Evolutionary conservation across 2,113 vertebrate genomes (phyloP).

Genomic region (Scortum barcoo): DNA sequence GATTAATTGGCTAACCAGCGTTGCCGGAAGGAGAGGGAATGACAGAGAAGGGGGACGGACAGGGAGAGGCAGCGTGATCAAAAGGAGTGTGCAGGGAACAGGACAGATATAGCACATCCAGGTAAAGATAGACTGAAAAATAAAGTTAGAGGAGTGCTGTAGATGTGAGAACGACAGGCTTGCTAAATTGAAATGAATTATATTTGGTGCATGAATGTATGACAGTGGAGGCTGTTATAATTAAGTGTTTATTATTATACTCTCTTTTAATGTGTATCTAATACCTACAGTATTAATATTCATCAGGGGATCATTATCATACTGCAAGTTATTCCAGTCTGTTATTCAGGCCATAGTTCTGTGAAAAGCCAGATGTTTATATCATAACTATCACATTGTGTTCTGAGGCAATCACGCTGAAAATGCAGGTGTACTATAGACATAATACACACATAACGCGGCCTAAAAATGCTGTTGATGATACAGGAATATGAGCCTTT

Average conservation of each 20-base stretch:
- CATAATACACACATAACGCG: neutral
- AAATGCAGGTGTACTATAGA: neutral
- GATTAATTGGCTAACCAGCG: conserved; percentile 61
- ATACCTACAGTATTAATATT: neutral
- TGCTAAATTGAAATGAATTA: neutral
- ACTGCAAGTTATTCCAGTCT: neutral
- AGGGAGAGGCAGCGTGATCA: conserved; percentile 6
- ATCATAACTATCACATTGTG: neutral
- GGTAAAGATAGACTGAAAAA: neutral
- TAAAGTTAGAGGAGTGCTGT: neutral
- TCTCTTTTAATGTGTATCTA: neutral
- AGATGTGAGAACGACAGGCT: neutral
- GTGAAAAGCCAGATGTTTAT: neutral
- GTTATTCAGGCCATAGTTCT: neutral
- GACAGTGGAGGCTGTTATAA: neutral
- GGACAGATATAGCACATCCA: neutral
- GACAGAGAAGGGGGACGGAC: neutral
- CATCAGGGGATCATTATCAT: neutral
- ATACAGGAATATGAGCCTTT: neutral
- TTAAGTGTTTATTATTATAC: no score
- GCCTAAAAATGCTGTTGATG: neutral
- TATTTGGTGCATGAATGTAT: neutral
- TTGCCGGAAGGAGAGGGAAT: conserved; percentile 31
- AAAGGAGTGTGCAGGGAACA: neutral
- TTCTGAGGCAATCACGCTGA: neutral